Evolutionary conservation across 2,113 vertebrate genomes (phyloP).

Genomic region (Empidonax traillii): DNA sequence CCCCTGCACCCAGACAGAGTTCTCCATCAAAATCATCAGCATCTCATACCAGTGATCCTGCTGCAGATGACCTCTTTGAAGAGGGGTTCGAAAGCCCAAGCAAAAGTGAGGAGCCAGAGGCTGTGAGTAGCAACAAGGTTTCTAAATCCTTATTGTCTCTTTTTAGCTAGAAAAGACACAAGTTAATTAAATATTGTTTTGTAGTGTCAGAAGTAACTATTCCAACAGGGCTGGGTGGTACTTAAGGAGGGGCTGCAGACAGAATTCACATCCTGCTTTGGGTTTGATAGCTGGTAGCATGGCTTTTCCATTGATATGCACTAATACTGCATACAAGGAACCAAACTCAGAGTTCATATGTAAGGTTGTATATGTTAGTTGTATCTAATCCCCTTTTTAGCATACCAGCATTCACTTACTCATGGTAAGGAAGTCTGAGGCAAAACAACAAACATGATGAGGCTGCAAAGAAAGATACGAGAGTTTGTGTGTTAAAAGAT

Average conservation of each 20-base stretch:
- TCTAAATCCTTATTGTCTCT: background rate
- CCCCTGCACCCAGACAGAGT: constrained; percentile 91
- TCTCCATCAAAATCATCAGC: constrained; percentile 94
- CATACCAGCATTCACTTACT: background rate
- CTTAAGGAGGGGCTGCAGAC: background rate
- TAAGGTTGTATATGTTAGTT: background rate
- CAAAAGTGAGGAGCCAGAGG: constrained; percentile 93
- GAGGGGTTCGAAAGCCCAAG: constrained; percentile 95
- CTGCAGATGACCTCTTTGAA: constrained; percentile 91
- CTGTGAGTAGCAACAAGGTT: constrained; percentile 81
- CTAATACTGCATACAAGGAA: background rate
- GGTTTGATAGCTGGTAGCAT: background rate
- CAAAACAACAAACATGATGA: background rate
- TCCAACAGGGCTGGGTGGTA: background rate
- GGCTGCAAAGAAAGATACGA: constrained; percentile 8
- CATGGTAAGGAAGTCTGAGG: background rate
- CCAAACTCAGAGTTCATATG: background rate
- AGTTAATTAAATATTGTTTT: background rate
- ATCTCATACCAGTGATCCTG: constrained; percentile 90
- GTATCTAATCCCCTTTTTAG: background rate
- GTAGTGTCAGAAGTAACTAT: background rate
- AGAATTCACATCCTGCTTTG: background rate
- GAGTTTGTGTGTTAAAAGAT: constrained; percentile 13
- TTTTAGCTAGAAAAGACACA: background rate
- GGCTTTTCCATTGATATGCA: background rate